These are phyloP conservation scores for Drymodes brunneopygia DNA, from an alignment of 2,113 vertebrate species.

Conservation along the genomic window DNA sequence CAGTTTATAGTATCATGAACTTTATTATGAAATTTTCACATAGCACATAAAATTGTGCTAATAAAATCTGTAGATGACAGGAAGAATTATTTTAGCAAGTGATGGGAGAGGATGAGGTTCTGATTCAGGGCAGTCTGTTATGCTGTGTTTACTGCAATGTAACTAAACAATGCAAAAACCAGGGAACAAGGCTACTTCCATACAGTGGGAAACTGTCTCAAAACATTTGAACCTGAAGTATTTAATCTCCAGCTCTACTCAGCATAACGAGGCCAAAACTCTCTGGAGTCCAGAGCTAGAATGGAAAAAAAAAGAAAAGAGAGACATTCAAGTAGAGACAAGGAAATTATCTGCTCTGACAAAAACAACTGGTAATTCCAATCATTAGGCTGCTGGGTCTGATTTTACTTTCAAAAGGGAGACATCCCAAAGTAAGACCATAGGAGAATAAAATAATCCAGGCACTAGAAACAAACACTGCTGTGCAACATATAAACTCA, in stretches of 20 bases:
- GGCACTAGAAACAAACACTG: not conserved
- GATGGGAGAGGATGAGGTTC: not conserved
- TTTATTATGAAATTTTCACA: not conserved
- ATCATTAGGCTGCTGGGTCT: not conserved
- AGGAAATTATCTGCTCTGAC: not conserved
- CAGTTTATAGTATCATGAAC: not conserved
- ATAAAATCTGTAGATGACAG: not conserved
- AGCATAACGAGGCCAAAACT: not conserved
- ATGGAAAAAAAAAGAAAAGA: not conserved
- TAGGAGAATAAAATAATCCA: not conserved
- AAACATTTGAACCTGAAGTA: not conserved
- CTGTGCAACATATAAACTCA: not conserved
- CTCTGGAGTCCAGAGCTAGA: not conserved
- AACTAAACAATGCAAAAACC: not conserved
- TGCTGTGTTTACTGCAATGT: not conserved
- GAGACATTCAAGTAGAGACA: not conserved
- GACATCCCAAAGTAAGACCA: not conserved
- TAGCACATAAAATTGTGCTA: not conserved
- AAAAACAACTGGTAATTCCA: not conserved
- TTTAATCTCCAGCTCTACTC: not conserved
- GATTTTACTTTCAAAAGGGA: not conserved
- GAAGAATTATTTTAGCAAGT: not conserved
- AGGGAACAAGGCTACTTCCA: not conserved
- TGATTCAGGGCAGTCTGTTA: not conserved
- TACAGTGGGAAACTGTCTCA: not conserved